A percentile compares a stretch with the other conserved stretches of the same genome.
These are phyloP conservation scores for Pseudomyrmex pallidus DNA, from an alignment of 1,140 invertebrate species.

Conservation along the genomic window DNA sequence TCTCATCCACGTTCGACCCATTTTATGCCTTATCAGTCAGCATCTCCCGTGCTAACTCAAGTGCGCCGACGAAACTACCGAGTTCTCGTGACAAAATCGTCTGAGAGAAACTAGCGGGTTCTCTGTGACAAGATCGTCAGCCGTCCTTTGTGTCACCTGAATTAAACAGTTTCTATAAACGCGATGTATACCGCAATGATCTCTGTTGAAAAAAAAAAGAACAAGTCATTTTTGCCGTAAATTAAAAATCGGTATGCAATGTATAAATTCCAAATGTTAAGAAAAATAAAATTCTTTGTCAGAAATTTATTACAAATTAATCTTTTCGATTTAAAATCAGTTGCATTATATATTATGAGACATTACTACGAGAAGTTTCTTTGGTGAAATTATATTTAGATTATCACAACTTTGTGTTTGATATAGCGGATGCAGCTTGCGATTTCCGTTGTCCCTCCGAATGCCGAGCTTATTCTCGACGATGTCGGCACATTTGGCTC, in stretches of 20 bases:
- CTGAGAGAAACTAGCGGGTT: neutral
- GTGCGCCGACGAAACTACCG: conserved; percentile 41
- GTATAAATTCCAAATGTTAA: too few relatives aligned
- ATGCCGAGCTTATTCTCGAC: conserved; percentile 63
- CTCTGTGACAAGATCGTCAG: conserved; percentile 12
- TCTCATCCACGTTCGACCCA: conserved; percentile 71
- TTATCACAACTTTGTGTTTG: neutral
- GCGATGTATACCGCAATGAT: too few relatives aligned
- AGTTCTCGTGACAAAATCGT: conserved; percentile 61
- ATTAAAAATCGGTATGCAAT: neutral
- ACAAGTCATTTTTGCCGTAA: neutral
- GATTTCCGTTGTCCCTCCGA: conserved; percentile 40
- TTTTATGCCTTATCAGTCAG: conserved; percentile 73
- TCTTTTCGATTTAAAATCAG: too few relatives aligned
- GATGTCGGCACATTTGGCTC: conserved; percentile 63
- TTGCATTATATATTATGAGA: too few relatives aligned
- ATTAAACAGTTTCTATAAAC: neutral
- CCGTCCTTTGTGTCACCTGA: neutral
- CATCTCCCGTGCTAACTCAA: conserved; percentile 46
- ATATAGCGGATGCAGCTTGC: conserved; percentile 4
- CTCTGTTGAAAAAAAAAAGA: neutral
- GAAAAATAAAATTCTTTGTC: too few relatives aligned
- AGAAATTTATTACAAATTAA: too few relatives aligned
- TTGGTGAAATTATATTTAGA: neutral
- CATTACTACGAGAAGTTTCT: too few relatives aligned